phyloP scores from a whole-genome alignment of 2,113 vertebrate genomes.

The Chroicocephalus ridibundus region DNA sequence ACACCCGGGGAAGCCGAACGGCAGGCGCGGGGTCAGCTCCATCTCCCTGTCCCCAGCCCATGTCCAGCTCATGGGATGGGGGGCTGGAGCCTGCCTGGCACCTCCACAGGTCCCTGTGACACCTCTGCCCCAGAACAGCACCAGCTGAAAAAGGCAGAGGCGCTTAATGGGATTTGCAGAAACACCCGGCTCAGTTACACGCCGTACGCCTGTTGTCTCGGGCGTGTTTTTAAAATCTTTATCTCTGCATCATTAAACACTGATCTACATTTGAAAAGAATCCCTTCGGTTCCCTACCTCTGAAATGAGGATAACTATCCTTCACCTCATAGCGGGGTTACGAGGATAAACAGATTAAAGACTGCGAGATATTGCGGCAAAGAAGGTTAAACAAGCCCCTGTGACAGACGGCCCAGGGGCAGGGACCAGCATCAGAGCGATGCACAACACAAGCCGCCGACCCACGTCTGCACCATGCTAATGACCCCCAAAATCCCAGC shows the following conservation, averaged over 20 bases:
- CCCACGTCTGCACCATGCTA: constrained; percentile 36
- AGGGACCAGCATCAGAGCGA: constrained; percentile 45
- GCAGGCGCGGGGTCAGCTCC: fast-evolving
- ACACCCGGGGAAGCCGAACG: fast-evolving
- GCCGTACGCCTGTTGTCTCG: not conserved
- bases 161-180: constrained; percentile 40
- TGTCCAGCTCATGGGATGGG: not conserved
- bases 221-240: constrained; percentile 59
- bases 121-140: not conserved
- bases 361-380: constrained; percentile 40
- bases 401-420: constrained; percentile 55
- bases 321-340: constrained; percentile 57
- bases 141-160: constrained; percentile 28
- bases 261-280: constrained; percentile 69
- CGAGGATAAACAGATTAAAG: constrained; percentile 63
- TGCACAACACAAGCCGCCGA: not conserved
- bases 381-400: constrained; percentile 55
- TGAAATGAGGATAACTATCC: constrained; percentile 54
- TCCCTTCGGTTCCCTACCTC: constrained; percentile 37
- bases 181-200: constrained; percentile 33
- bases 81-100: not conserved
- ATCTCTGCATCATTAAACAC: constrained; percentile 62
- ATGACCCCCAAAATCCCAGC: not conserved
- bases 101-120: not conserved
- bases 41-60: not conserved